phyloP scores from a whole-genome alignment of 2,797 vertebrate species.

The Enteromius anoplus region DNA sequence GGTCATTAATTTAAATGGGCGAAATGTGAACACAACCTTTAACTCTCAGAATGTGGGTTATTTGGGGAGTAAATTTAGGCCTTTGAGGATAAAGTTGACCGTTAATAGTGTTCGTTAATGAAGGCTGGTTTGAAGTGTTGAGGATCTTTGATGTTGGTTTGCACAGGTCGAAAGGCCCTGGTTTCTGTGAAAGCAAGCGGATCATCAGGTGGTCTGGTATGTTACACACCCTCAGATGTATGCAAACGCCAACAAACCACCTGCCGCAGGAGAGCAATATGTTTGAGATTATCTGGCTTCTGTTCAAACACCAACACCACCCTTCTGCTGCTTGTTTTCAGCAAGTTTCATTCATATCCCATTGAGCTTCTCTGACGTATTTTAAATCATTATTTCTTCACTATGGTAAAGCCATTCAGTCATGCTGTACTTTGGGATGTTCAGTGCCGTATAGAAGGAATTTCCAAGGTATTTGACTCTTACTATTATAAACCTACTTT shows the following conservation, averaged over 20 bases:
- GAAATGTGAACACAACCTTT: too few species aligned
- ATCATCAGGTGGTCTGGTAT: conserved; percentile 41
- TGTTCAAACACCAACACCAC: background rate
- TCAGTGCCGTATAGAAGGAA: background rate
- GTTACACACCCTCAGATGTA: conserved; percentile 32
- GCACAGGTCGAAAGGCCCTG: background rate
- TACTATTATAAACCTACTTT: conserved; percentile 28
- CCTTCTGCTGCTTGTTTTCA: background rate
- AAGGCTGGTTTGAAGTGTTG: background rate
- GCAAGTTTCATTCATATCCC: background rate
- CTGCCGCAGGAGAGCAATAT: conserved; percentile 37
- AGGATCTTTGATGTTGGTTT: background rate
- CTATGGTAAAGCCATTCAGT: too few species aligned
- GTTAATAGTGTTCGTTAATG: too few species aligned
- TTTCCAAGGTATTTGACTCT: conserved; percentile 21
- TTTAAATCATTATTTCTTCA: too few species aligned
- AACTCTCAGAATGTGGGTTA: too few species aligned
- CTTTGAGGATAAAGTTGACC: background rate
- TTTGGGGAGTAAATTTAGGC: background rate
- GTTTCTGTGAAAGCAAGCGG: background rate
- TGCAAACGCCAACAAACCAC: conserved; percentile 15
- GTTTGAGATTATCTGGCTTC: conserved; percentile 36
- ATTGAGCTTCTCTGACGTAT: background rate
- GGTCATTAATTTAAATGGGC: too few species aligned
- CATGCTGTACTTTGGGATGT: background rate